Evolutionary conservation across 2,113 vertebrate genomes (phyloP).

Genomic region (Myotis lucifugus): DNA sequence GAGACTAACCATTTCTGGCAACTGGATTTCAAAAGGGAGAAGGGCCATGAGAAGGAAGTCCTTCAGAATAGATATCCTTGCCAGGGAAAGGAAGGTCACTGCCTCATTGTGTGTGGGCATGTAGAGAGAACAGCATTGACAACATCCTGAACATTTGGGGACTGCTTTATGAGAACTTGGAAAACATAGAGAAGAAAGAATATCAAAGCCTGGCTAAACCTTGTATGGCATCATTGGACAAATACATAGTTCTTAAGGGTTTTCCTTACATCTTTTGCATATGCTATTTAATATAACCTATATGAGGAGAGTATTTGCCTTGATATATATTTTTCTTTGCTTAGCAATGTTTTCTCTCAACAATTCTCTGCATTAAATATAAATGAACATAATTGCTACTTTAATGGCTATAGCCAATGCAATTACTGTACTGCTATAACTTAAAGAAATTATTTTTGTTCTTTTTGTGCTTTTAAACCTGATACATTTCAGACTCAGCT

Average conservation of each 20-base stretch:
- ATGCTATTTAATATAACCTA: not conserved
- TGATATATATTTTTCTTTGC: slow-evolving; percentile 1
- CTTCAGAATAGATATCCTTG: slow-evolving; percentile 55
- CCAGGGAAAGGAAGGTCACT: not conserved
- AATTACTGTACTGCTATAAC: not conserved
- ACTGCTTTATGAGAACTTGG: not conserved
- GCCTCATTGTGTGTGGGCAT: not conserved
- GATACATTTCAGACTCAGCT: not conserved
- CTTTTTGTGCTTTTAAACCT: slow-evolving; percentile 15
- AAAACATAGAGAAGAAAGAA: not conserved
- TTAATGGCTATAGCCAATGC: not conserved
- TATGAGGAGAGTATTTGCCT: not conserved
- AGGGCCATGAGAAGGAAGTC: slow-evolving; percentile 11
- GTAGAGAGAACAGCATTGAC: not conserved
- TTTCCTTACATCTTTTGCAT: not conserved
- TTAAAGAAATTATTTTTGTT: not conserved
- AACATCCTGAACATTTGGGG: not conserved
- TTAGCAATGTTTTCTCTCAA: not conserved
- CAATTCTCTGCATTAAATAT: slow-evolving; percentile 1
- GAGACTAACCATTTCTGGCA: slow-evolving; percentile 61
- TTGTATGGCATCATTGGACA: not conserved
- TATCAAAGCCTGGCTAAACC: not conserved
- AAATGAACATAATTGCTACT: not conserved
- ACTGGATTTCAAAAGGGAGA: slow-evolving; percentile 58
- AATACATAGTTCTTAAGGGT: not conserved